These are phyloP conservation scores for Drosophila arawakana DNA, from an alignment of 1,140 invertebrate genomes.

Conservation along the genomic window DNA sequence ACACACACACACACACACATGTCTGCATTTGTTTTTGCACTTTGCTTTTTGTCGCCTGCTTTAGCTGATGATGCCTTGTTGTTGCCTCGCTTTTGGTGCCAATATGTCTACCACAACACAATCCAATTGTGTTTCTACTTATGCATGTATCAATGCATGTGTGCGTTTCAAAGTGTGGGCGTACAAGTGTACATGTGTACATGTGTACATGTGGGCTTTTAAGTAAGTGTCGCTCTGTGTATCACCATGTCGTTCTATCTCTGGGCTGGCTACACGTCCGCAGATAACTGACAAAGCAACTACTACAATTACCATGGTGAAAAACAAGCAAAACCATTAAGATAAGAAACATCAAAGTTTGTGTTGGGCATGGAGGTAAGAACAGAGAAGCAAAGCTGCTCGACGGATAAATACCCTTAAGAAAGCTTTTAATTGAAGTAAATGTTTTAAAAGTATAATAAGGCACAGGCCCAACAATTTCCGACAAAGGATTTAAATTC, in stretches of 20 bases:
- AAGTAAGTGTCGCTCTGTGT: constrained; percentile 35
- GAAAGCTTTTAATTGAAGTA: background rate
- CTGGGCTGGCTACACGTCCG: background rate
- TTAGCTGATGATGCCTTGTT: constrained; percentile 24
- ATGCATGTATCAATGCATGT: background rate
- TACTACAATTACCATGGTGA: constrained; percentile 35
- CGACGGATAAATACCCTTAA: constrained; percentile 5
- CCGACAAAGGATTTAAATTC: too few relatives aligned
- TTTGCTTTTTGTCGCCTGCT: constrained; percentile 47
- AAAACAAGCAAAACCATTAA: constrained; percentile 35
- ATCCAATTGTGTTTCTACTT: constrained; percentile 31
- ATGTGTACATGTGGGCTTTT: constrained; percentile 28
- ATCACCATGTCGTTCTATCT: background rate
- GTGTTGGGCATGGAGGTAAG: constrained; percentile 18
- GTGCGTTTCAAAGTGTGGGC: background rate
- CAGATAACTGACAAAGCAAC: constrained; percentile 34
- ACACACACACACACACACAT: background rate
- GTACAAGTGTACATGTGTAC: background rate
- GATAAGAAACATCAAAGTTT: constrained; percentile 34
- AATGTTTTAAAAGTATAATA: background rate
- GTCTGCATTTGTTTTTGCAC: constrained; percentile 36
- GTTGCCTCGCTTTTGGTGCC: constrained; percentile 37
- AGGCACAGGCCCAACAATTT: background rate
- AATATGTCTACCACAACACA: constrained; percentile 47
- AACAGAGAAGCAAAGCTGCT: background rate